Base-by-base conservation (phyloP, 2,888 invertebrate genomes). In the Ditylenchus weischeri region DNA sequence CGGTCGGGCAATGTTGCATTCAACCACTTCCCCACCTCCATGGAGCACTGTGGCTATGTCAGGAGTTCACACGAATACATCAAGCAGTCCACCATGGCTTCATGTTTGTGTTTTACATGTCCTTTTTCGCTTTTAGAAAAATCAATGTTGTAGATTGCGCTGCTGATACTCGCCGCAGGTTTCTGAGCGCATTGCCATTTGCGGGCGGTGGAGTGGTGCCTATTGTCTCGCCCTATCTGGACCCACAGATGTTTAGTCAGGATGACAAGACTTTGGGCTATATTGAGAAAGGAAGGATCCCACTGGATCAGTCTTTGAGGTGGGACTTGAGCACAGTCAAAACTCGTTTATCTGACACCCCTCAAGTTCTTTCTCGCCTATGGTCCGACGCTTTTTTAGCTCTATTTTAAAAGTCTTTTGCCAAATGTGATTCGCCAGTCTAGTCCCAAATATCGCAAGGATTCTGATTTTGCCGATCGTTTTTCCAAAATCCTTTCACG, bases 141-240 rank as follows among this genome's bases (percentile, higher is more conserved):
- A 11, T 59, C 7, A 29, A 6, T 10, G 29, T n/a, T 65, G 23
- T 19, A 65, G 65, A n/a, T 38, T 36, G 47, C 1, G 65, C 43
- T 19, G 21, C 23, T 4, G 65, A 68, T 43, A 51, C 61, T 8
- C 68, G 68, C 38, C 65, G 58, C 10, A 58, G 72, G 0, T 43
- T 71, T 21, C 62, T 73, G 29, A 59, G 49, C 36, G 57, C 43
- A 13, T 58, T 73, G n/a, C 73, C 73, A 0, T 69, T 35, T 21
- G n/a, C 66, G n/a, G 48, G 51, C 43, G 60, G 64, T 0, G 51
- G 59, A n/a, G 43, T 43, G 43, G 62, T 62, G 43, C 65, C 70
- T 19, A 36, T 69, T 35, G 47, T 69, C 18, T 62, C 75, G 2
- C 76, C 76, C 13, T 76, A 71, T 38, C 58, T 76, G 49, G 76